These are phyloP conservation scores for Pheosia gnoma DNA, from an alignment of 2,888 invertebrate species.

Conservation along the genomic window DNA sequence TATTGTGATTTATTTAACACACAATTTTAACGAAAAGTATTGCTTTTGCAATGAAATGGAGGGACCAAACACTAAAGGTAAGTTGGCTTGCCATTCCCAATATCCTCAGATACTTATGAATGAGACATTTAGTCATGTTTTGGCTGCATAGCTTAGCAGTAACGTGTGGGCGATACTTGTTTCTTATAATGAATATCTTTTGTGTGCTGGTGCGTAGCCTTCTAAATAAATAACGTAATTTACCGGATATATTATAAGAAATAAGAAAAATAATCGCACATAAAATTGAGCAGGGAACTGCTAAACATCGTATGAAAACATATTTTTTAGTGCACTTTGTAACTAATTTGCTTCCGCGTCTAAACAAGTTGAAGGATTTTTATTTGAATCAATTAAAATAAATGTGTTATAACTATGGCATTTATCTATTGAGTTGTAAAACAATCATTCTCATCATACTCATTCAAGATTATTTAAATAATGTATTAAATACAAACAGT, in stretches of 20 bases:
- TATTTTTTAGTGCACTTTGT: neutral
- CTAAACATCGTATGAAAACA: too few relatives aligned
- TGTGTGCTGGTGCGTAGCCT: constrained; percentile 58
- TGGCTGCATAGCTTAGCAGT: constrained; percentile 55
- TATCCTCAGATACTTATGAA: constrained; percentile 5
- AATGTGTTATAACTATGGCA: constrained; percentile 27
- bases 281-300: too few relatives aligned
- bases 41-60: constrained; percentile 75
- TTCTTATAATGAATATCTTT: constrained; percentile 64
- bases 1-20: constrained; percentile 36
- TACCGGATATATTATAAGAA: too few relatives aligned
- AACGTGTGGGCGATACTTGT: constrained; percentile 77
- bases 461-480: too few relatives aligned
- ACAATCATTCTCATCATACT: too few relatives aligned
- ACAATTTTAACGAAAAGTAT: constrained; percentile 40
- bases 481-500: too few relatives aligned
- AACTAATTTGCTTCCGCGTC: constrained; percentile 44
- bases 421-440: too few relatives aligned
- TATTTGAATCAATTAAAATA: constrained; percentile 7
- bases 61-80: constrained; percentile 65
- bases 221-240: constrained; percentile 19
- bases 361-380: constrained; percentile 39
- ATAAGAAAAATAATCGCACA: too few relatives aligned
- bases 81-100: constrained; percentile 23
- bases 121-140: constrained; percentile 44